These are phyloP conservation scores for Conger conger DNA, from an alignment of 2,113 vertebrate genomes.

Conservation along the genomic window DNA sequence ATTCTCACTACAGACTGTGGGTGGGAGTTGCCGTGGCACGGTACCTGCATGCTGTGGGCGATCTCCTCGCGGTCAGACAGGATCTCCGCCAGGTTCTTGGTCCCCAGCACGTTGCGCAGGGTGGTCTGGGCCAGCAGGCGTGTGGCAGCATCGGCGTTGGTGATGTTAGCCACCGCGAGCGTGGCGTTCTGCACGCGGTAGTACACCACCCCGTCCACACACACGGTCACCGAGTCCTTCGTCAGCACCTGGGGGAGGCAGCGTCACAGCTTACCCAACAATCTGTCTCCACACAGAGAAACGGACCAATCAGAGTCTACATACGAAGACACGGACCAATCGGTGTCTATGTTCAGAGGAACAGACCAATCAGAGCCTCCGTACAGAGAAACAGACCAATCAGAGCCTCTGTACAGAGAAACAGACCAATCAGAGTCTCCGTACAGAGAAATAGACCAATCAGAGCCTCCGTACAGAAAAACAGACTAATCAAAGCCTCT, in stretches of 20 bases:
- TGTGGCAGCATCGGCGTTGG: constrained; percentile 39
- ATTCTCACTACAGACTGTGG: no score
- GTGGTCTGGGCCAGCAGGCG: constrained; percentile 63
- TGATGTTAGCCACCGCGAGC: constrained; percentile 32
- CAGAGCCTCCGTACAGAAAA: background rate
- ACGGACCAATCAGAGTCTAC: no score
- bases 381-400: no score
- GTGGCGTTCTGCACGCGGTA: constrained; percentile 59
- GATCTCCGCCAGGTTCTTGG: constrained; percentile 59
- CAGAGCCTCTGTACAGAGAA: no score
- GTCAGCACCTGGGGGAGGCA: constrained; percentile 56
- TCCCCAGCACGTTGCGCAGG: constrained; percentile 59
- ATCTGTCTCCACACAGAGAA: no score
- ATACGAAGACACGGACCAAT: no score
- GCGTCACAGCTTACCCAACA: background rate
- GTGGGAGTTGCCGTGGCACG: background rate
- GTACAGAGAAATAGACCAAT: background rate
- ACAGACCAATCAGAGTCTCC: background rate
- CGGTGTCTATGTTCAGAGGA: no score
- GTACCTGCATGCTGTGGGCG: constrained; percentile 30
- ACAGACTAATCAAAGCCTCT: background rate
- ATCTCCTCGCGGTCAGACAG: constrained; percentile 50
- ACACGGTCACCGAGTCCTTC: constrained; percentile 62
- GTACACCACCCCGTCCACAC: constrained; percentile 65
- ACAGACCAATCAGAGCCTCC: background rate